phyloP scores from a whole-genome alignment of 2,797 vertebrate species.

The Anas bahamensis region DNA sequence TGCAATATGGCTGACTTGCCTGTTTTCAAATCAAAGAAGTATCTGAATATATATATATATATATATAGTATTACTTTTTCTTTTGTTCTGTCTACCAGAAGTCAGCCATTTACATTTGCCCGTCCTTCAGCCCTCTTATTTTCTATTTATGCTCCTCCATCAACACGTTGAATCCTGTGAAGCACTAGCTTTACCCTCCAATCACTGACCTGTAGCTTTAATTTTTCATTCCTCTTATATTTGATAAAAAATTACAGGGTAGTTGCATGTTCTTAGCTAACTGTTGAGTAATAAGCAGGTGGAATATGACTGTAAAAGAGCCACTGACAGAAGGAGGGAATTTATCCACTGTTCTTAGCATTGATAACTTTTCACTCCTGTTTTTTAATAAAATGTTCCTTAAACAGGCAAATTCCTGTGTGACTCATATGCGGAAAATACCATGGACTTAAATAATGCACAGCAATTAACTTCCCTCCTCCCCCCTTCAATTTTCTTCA shows the following conservation, averaged over 20 bases:
- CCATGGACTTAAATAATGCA: slow-evolving; percentile 7
- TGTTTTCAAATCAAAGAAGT: not conserved
- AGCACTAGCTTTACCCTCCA: not conserved
- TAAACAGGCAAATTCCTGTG: not conserved
- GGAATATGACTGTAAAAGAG: not conserved
- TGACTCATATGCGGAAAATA: slow-evolving; percentile 34
- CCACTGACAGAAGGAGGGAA: not conserved
- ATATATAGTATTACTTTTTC: not conserved
- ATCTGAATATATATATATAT: not conserved
- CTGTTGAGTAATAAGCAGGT: not conserved
- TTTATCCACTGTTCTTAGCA: not conserved
- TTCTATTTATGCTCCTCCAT: not conserved
- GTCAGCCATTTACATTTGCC: not conserved
- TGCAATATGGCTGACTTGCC: not conserved
- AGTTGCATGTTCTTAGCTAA: not conserved
- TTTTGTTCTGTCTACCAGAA: not conserved
- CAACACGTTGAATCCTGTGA: not conserved
- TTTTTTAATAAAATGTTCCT: slow-evolving; percentile 14
- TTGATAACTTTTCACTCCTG: not conserved
- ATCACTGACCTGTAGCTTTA: not conserved
- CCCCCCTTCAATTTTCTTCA: not conserved
- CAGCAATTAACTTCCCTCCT: slow-evolving; percentile 4
- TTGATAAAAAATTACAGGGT: not conserved
- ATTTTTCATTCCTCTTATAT: not conserved
- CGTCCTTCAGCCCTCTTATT: not conserved